A percentile compares a stretch with the other conserved stretches of the same genome.
phyloP scores from a whole-genome alignment of 2,113 vertebrate genomes.

The Poecile atricapillus region DNA sequence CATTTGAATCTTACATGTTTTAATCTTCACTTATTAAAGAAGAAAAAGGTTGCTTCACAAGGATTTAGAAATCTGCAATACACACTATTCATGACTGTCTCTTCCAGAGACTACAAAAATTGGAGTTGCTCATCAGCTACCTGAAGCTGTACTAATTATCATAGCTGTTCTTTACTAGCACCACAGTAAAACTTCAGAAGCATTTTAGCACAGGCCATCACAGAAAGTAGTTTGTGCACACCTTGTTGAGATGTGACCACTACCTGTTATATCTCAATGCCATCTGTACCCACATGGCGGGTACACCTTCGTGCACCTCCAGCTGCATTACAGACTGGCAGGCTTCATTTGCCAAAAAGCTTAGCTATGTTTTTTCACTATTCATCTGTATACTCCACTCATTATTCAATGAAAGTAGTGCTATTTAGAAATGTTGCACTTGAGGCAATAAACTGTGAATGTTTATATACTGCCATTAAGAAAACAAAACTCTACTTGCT shows the following conservation, averaged over 20 bases:
- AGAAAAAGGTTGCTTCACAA: neutral
- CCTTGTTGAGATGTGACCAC: neutral
- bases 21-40: neutral
- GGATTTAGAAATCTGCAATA: neutral
- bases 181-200: neutral
- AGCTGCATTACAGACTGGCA: neutral
- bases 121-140: neutral
- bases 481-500: neutral
- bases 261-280: neutral
- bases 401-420: neutral
- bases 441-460: neutral
- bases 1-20: neutral
- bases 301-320: neutral
- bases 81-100: neutral
- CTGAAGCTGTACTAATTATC: neutral
- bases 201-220: neutral
- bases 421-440: neutral
- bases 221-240: neutral
- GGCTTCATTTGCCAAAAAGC: neutral
- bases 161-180: neutral
- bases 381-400: neutral
- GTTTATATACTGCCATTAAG: neutral
- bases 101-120: neutral
- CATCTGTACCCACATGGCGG: fast-evolving
- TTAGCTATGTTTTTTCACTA: neutral